Percentiles rank a stretch among this genome's conserved stretches.
phyloP scores from a whole-genome alignment of 2,113 vertebrate genomes.

The Ammodytes marinus region DNA sequence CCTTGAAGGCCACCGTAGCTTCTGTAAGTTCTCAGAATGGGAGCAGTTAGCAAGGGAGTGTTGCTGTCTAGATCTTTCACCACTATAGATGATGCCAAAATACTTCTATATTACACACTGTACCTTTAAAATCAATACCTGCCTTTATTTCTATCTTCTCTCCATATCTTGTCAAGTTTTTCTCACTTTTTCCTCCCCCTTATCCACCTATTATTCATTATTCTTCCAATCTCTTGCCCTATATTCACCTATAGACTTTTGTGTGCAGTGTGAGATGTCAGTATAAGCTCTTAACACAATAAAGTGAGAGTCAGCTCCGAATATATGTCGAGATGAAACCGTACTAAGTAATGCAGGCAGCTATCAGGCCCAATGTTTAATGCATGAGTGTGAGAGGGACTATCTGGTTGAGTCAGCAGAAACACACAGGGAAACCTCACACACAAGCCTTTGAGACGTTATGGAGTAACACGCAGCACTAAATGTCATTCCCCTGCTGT shows the following conservation, averaged over 20 bases:
- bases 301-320: background rate
- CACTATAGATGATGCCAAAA: no score
- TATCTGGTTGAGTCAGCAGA: conserved; percentile 50
- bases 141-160: background rate
- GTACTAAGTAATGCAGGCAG: background rate
- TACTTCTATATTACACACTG: no score
- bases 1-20: no score
- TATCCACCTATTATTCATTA: background rate
- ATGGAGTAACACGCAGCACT: conserved; percentile 2
- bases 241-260: conserved; percentile 7
- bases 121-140: background rate
- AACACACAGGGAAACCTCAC: conserved; percentile 24
- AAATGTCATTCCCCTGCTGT: conserved; percentile 10
- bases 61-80: no score
- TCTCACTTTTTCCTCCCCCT: background rate
- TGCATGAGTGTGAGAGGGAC: conserved; percentile 20
- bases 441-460: background rate
- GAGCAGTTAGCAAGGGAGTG: no score
- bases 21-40: no score
- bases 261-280: conserved; percentile 10
- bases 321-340: background rate
- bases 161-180: background rate
- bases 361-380: conserved; percentile 53
- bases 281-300: background rate
- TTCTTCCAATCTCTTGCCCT: background rate